Evolutionary conservation across 2,888 invertebrate genomes (phyloP).

Genomic region (Stegophylla sp.): DNA sequence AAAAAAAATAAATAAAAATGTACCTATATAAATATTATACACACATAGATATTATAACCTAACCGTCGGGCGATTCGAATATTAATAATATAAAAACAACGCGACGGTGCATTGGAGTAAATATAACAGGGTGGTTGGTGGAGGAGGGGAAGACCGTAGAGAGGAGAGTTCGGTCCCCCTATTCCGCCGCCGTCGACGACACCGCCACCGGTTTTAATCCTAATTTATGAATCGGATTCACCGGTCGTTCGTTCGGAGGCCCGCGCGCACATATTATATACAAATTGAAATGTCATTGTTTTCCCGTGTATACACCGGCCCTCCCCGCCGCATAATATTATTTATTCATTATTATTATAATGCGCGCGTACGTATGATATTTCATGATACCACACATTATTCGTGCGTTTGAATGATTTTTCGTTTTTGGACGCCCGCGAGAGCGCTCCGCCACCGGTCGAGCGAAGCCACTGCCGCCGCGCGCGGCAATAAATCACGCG

Average conservation of each 20-base stretch:
- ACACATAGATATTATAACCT: not conserved
- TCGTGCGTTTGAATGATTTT: not conserved
- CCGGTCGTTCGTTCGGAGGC: conserved; percentile 20
- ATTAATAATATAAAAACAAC: conserved; percentile 1
- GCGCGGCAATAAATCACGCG: conserved; percentile 34
- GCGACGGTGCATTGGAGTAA: not conserved
- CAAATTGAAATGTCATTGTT: conserved; percentile 56
- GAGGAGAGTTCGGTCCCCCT: not conserved
- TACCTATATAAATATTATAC: not conserved
- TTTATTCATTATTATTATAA: not conserved
- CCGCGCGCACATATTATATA: conserved; percentile 50
- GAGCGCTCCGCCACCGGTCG: not conserved
- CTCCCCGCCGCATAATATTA: no score
- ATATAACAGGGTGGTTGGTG: no score
- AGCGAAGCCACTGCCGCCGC: not conserved
- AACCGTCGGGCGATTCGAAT: not conserved
- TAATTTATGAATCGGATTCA: conserved; percentile 57
- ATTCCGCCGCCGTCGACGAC: not conserved
- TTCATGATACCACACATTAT: not conserved
- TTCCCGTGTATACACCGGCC: conserved; percentile 32
- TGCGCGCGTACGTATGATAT: no score
- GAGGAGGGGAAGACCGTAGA: not conserved
- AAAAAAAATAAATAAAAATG: not conserved
- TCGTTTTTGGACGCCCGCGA: not conserved
- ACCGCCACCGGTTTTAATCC: conserved; percentile 49